These are phyloP conservation scores for Lepus europaeus DNA, from an alignment of 2,113 vertebrate species.

Conservation along the genomic window DNA sequence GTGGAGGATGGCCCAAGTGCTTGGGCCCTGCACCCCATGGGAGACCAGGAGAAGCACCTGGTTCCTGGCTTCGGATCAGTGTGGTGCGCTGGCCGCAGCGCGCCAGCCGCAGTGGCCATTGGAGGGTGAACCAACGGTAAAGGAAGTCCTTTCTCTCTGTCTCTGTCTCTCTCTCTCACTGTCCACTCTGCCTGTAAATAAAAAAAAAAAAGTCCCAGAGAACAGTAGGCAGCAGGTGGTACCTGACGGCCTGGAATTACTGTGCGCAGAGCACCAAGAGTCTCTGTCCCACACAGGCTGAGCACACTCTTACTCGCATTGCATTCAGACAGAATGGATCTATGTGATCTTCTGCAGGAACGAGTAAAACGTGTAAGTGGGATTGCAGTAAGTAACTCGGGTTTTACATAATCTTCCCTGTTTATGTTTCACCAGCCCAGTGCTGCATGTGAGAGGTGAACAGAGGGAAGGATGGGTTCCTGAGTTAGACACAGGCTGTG, in stretches of 20 bases:
- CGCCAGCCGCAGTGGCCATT: too few species aligned
- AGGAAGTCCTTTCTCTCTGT: too few species aligned
- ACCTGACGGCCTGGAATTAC: background rate
- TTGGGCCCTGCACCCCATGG: too few species aligned
- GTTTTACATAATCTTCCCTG: slow-evolving; percentile 76
- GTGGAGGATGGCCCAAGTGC: too few species aligned
- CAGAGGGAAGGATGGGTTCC: slow-evolving; percentile 70
- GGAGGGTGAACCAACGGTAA: too few species aligned
- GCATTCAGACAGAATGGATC: slow-evolving; percentile 78
- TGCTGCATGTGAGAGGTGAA: slow-evolving; percentile 66
- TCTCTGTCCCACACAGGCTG: slow-evolving; percentile 61
- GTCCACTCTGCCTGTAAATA: too few species aligned
- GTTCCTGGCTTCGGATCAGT: too few species aligned
- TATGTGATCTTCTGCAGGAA: background rate
- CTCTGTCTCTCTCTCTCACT: too few species aligned
- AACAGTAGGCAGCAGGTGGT: slow-evolving; percentile 63
- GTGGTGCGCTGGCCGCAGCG: too few species aligned
- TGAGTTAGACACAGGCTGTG: slow-evolving; percentile 65
- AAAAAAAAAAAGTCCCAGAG: slow-evolving; percentile 14
- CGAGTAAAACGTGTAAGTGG: slow-evolving; percentile 9
- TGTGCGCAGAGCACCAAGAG: slow-evolving; percentile 59
- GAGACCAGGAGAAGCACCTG: too few species aligned
- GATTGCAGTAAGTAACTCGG: slow-evolving; percentile 50
- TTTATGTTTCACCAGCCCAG: slow-evolving; percentile 68
- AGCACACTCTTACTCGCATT: slow-evolving; percentile 57